Base-by-base conservation (phyloP, 2,888 invertebrate genomes). In the Cremastinae sp. region DNA sequence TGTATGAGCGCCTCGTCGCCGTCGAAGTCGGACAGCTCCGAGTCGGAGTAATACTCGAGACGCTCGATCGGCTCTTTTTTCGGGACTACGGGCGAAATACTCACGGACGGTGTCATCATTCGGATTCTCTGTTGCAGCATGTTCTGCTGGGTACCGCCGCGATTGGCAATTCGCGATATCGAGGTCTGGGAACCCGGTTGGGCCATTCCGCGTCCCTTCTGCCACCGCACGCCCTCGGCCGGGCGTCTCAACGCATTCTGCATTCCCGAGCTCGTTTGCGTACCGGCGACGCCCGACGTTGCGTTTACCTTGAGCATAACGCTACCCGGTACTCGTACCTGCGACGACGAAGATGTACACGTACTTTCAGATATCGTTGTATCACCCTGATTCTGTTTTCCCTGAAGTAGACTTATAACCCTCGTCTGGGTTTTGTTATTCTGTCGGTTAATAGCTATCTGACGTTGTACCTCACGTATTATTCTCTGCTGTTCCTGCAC, bases 401-500 rank as follows among this genome's bases (percentile, higher is more conserved):
- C 95, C 91, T 95, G 94, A 66, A 95, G 90, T 53, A 95, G 88
- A 47, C 95, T 94, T 81, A 95, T 91, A 49, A 95, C 95, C 84
- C 94, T 93, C 79, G 92, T 92, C 86, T 95, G 94, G 80, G 94
- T 93, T 88, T 94, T 94, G 82, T 88, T 90, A 79, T 93, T 92
- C 86, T 94, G 94, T 70, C 93, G 90, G 87, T 94, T 95, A 62
- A 95, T 92, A 38, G 94, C 94, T 81, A 95, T 94, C 88, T 96
- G 95, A 81, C 94, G 92, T 89, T 96, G 95, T 53, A 95, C 94
- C 90, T 96, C 96, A 83, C 96, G 92, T 68, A 96, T 93, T 45
- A 96, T 93, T 84, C 95, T 92, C 84, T 96, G 96, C 83, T 96
- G 96, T 82, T 96, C 96, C 85, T 96, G 96, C 9, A 96, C 96